These are phyloP conservation scores for Bugula neritina DNA, from an alignment of 2,888 invertebrate species.

Conservation along the genomic window DNA sequence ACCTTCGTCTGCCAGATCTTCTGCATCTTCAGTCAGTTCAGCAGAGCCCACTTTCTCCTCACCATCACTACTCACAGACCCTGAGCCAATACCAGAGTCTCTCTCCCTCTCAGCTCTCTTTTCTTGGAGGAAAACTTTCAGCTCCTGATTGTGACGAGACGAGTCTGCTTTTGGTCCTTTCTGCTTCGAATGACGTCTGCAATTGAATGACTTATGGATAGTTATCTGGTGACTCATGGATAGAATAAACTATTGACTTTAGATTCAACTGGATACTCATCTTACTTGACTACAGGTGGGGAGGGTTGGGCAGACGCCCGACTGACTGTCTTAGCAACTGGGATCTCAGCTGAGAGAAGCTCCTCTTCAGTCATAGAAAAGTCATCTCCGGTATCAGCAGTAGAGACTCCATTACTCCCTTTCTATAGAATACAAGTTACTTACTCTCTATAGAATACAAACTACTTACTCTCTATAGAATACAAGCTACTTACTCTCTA, in stretches of 20 bases:
- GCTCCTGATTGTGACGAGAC: background rate
- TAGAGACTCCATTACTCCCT: background rate
- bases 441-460: background rate
- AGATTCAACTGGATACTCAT: too few species aligned
- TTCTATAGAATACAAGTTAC: background rate
- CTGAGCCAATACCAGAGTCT: conserved; percentile 6
- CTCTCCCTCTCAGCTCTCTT: background rate
- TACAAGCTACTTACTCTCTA: too few species aligned
- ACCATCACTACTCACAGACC: background rate
- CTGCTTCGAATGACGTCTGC: conserved; percentile 13
- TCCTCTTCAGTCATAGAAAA: conserved; percentile 4
- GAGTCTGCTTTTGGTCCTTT: conserved; percentile 18
- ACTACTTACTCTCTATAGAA: too few species aligned
- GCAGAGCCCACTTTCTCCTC: background rate
- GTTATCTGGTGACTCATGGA: too few species aligned
- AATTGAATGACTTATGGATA: too few species aligned
- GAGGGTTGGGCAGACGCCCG: too few species aligned
- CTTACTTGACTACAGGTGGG: too few species aligned
- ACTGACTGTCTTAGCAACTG: background rate
- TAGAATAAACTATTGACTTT: too few species aligned
- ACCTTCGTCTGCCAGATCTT: conserved; percentile 13
- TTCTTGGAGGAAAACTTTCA: conserved; percentile 1
- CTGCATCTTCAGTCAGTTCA: background rate
- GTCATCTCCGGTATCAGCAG: background rate
- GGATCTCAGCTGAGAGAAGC: background rate